Evolutionary conservation across 2,113 vertebrate species (phyloP).

Genomic region (Pitta sordida): DNA sequence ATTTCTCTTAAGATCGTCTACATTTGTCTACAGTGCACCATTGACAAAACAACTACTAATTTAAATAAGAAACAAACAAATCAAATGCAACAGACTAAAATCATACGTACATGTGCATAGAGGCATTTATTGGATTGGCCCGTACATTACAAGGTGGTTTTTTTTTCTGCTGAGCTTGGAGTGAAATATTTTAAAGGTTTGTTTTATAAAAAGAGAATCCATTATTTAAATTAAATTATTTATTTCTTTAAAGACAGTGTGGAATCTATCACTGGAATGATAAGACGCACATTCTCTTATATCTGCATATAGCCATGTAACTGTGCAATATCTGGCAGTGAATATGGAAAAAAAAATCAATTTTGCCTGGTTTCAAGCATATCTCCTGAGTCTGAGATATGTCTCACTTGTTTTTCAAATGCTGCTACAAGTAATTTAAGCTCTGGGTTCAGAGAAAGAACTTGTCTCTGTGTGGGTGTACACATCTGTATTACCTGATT

Average conservation of each 20-base stretch:
- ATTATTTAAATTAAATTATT: constrained; percentile 72
- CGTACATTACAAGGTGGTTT: neutral
- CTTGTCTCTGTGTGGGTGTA: neutral
- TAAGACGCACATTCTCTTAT: constrained; percentile 61
- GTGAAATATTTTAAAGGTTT: constrained; percentile 33
- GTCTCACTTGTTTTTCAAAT: constrained; percentile 68
- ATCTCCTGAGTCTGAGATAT: constrained; percentile 62
- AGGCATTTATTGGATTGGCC: neutral
- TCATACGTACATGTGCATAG: neutral
- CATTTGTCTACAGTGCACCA: neutral
- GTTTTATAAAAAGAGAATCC: constrained; percentile 47
- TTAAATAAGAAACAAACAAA: constrained; percentile 26
- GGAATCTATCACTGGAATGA: constrained; percentile 61
- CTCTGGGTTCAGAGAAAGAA: constrained; percentile 4
- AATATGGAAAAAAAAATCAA: constrained; percentile 56
- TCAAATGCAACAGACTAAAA: neutral
- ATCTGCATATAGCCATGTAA: constrained; percentile 66
- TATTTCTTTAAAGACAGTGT: constrained; percentile 59
- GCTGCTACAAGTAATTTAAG: constrained; percentile 11
- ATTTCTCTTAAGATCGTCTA: constrained; percentile 15
- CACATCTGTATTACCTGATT: neutral
- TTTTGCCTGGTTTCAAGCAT: constrained; percentile 63
- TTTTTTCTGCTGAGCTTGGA: neutral
- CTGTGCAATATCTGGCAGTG: constrained; percentile 55
- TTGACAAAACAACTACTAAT: neutral